Evolutionary conservation across 1,140 invertebrate species (phyloP).

Genomic region (Leptestheria dahalacensis): DNA sequence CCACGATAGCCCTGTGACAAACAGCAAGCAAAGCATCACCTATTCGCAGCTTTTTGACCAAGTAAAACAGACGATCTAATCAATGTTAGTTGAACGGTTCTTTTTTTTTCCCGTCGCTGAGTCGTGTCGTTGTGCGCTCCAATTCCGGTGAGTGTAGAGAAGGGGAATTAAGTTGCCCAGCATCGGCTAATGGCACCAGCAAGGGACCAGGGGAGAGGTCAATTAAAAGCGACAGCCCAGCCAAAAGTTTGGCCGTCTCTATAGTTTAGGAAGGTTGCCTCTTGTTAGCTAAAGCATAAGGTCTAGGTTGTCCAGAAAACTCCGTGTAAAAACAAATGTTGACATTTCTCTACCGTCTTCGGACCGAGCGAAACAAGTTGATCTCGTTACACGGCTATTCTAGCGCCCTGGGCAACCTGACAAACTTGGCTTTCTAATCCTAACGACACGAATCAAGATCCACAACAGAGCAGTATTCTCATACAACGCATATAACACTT

Average conservation of each 20-base stretch:
- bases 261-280: background rate
- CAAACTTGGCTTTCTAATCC: background rate
- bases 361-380: background rate
- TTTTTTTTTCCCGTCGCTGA: background rate
- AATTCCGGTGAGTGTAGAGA: background rate
- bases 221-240: background rate
- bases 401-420: background rate
- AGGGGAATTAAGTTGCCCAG: background rate
- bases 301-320: too few species aligned
- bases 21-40: slow-evolving; percentile 53
- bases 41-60: slow-evolving; percentile 64
- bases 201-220: background rate
- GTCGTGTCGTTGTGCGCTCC: background rate
- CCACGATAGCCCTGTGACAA: slow-evolving; percentile 75
- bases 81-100: background rate
- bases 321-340: background rate
- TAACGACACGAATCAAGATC: too few species aligned
- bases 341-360: background rate
- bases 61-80: slow-evolving; percentile 29
- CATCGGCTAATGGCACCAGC: background rate
- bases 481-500: too few species aligned
- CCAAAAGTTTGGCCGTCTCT: background rate
- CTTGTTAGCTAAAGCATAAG: too few species aligned
- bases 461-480: too few species aligned
- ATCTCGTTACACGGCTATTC: background rate